Conservation (phyloP, 2,797 vertebrate species). For the Falco naumanni region DNA sequence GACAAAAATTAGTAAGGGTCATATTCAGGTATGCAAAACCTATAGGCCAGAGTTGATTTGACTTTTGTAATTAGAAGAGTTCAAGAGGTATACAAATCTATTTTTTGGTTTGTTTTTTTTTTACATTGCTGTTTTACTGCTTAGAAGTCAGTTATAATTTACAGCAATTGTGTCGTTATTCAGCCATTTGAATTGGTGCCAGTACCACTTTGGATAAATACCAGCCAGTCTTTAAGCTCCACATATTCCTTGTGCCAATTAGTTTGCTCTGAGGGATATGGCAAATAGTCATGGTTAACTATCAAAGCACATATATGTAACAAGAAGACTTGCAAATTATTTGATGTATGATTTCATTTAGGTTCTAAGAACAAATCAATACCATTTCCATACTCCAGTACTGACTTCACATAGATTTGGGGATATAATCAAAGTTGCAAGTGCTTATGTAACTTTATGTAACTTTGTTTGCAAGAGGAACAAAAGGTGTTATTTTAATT, state of each 20-base stretch:
- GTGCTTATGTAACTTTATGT: not conserved
- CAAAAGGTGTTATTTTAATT: not conserved
- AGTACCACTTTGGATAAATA: not conserved
- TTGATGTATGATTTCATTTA: not conserved
- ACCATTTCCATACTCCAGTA: not conserved
- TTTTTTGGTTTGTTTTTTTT: not conserved
- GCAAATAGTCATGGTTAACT: not conserved
- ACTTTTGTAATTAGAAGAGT: not conserved
- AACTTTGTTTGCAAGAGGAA: not conserved
- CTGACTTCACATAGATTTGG: not conserved
- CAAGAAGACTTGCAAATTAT: not conserved
- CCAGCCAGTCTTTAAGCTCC: too few species aligned
- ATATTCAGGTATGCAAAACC: not conserved
- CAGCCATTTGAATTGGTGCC: not conserved
- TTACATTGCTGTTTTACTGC: not conserved
- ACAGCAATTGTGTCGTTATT: not conserved
- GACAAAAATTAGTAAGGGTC: not conserved
- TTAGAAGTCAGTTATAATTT: not conserved
- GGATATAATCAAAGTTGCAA: not conserved
- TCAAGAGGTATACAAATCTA: not conserved
- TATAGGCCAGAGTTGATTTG: not conserved
- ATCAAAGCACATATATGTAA: not conserved
- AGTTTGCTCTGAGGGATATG: not conserved
- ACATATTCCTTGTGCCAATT: not conserved
- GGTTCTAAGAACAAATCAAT: not conserved